Evolutionary conservation across 2,113 vertebrate species (phyloP).

Genomic region (Kobus ellipsiprymnus): DNA sequence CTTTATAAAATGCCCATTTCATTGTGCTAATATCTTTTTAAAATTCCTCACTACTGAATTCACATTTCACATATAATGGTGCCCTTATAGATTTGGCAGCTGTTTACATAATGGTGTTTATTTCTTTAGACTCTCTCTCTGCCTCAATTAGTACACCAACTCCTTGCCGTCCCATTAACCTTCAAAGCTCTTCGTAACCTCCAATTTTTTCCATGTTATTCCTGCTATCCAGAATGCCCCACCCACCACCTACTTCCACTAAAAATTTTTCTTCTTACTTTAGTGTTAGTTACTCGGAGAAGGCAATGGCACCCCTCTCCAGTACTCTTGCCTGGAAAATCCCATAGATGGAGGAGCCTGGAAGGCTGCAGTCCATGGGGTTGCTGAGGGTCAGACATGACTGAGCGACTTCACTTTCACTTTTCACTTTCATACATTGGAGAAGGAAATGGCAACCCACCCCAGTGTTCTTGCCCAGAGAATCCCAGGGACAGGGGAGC

Average conservation of each 20-base stretch:
- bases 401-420: no score
- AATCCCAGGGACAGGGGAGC: no score
- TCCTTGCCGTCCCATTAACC: not conserved
- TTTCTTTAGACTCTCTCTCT: not conserved
- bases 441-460: no score
- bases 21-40: not conserved
- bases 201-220: not conserved
- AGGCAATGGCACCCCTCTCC: no score
- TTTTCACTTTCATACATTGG: no score
- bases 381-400: rapidly evolving
- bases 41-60: not conserved
- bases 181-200: not conserved
- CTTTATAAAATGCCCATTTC: not conserved
- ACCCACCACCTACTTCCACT: not conserved
- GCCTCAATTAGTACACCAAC: not conserved
- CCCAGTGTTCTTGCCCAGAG: no score
- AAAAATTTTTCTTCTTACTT: not conserved
- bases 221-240: not conserved
- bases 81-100: not conserved
- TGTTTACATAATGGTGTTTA: not conserved
- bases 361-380: no score
- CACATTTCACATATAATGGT: not conserved
- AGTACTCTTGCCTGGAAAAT: no score
- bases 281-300: not conserved
- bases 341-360: no score